These are phyloP conservation scores for Amiota mariae DNA, from an alignment of 2,888 invertebrate genomes.

Conservation along the genomic window DNA sequence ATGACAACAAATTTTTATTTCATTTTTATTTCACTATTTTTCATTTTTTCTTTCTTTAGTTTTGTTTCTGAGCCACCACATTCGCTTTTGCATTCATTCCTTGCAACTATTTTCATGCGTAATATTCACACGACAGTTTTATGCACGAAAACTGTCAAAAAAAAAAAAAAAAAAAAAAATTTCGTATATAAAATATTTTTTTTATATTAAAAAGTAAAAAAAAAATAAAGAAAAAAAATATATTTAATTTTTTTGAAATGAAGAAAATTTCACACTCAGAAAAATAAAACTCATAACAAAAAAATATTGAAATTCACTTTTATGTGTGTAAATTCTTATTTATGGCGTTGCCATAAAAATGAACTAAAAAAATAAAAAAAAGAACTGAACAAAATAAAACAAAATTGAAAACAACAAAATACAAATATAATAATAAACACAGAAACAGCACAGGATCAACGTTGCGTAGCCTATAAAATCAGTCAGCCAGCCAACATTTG, in stretches of 20 bases:
- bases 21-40: constrained; percentile 1
- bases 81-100: neutral
- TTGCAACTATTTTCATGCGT: no score
- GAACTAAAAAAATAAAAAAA: neutral
- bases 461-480: no score
- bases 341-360: constrained; percentile 17
- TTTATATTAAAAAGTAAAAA: no score
- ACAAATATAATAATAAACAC: no score
- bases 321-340: constrained; percentile 26
- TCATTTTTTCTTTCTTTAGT: neutral
- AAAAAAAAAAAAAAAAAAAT: no score
- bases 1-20: constrained; percentile 35
- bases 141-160: constrained; percentile 10
- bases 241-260: no score
- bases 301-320: constrained; percentile 11
- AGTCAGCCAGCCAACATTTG: no score
- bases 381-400: neutral
- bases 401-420: no score
- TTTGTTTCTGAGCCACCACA: constrained; percentile 1
- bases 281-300: neutral
- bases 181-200: neutral
- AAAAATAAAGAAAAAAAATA: no score
- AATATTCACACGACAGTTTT: neutral
- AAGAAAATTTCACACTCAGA: neutral
- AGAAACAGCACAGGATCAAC: no score